A percentile compares a stretch with the other conserved stretches of the same genome.
Evolutionary conservation across 2,113 vertebrate genomes (phyloP).

Genomic region (Protobothrops flavoviridis): DNA sequence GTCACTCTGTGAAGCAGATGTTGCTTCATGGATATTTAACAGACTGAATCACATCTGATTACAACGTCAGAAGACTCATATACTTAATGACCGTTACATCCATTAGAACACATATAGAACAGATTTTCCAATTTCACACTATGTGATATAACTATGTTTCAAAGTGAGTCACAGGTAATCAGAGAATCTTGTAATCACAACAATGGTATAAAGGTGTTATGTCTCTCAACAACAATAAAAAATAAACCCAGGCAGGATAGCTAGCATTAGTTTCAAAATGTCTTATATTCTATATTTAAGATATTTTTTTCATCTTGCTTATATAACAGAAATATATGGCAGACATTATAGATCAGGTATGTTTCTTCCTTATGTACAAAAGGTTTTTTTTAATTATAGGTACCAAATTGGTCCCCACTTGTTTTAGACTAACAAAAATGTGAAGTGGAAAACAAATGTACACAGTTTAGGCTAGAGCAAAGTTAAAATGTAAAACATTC

Average conservation of each 20-base stretch:
- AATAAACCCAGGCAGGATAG: slow-evolving; percentile 2
- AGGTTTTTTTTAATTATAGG: neutral
- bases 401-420: neutral
- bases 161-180: slow-evolving; percentile 65
- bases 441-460: neutral
- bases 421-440: neutral
- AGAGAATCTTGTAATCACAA: slow-evolving; percentile 37
- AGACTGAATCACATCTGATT: slow-evolving; percentile 96
- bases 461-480: slow-evolving; percentile 7
- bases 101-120: slow-evolving; percentile 90
- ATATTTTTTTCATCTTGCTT: neutral
- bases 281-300: slow-evolving; percentile 25
- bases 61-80: slow-evolving; percentile 90
- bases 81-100: slow-evolving; percentile 96
- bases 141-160: slow-evolving; percentile 56
- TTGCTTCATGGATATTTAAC: slow-evolving; percentile 95
- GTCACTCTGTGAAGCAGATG: slow-evolving; percentile 96
- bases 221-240: slow-evolving; percentile 27
- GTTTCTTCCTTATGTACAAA: neutral
- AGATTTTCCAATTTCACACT: slow-evolving; percentile 90
- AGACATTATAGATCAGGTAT: neutral
- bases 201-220: slow-evolving; percentile 38
- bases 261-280: neutral
- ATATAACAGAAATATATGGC: neutral
- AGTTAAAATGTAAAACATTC: slow-evolving; percentile 17